Conservation (phyloP, 2,888 invertebrate species). For the Clistopyga incitator region DNA sequence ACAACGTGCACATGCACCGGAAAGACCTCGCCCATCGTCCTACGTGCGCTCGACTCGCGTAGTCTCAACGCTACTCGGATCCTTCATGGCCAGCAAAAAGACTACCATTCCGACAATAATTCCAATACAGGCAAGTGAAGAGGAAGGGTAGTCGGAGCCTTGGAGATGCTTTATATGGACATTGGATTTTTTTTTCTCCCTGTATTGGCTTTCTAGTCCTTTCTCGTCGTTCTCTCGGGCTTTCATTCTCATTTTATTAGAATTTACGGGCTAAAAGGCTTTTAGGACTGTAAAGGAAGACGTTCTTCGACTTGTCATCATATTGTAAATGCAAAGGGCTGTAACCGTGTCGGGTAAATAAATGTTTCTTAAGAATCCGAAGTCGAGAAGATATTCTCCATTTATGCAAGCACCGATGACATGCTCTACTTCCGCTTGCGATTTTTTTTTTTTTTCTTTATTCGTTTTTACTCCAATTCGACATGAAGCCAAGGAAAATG, state of each 20-base stretch:
- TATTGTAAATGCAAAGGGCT: not conserved
- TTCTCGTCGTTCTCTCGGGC: not conserved
- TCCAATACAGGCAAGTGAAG: not conserved
- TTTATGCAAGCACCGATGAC: not conserved
- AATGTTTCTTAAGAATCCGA: not conserved
- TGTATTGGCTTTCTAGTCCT: not conserved
- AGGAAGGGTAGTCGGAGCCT: not conserved
- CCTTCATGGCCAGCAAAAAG: not conserved
- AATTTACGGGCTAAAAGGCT: not conserved
- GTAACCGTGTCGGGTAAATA: not conserved
- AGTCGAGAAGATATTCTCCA: not conserved
- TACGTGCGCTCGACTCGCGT: not conserved
- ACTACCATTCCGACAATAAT: not conserved
- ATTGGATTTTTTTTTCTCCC: not conserved
- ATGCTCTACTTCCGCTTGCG: not conserved
- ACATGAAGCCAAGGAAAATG: not conserved
- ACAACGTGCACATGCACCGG: slow-evolving; percentile 17
- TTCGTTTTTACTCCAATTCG: not conserved
- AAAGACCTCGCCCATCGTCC: slow-evolving; percentile 8
- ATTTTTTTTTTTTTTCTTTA: not conserved
- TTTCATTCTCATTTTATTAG: slow-evolving; percentile 2
- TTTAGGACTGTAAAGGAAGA: not conserved
- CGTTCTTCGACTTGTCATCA: not conserved
- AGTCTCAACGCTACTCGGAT: not conserved
- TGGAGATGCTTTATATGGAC: not conserved